Base-by-base conservation (phyloP, 2,113 vertebrate species). In the Solea solea region DNA sequence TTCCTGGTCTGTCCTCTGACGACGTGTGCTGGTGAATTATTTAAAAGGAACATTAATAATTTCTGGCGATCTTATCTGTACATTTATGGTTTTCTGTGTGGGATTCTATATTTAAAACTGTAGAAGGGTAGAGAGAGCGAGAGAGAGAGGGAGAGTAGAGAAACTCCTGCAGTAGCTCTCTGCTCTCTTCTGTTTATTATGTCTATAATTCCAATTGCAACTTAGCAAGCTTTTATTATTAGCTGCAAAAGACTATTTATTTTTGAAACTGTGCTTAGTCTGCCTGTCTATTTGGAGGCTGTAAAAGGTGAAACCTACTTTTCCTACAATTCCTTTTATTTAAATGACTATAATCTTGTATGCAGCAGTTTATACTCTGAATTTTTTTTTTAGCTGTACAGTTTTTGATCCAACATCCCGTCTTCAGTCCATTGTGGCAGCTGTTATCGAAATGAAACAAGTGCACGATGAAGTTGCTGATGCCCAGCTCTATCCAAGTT, bases 81-180 rank as follows among this genome's bases (percentile, higher is more conserved):
- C 69, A 64, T 86, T 74, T 85, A 69, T 78, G 63, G 72, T 63
- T 68, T 68, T 68, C 83, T 86, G 73, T 87, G 86, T 78, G 70
- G 72, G 67, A 65, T 75, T 89, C 93, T 93, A 92, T 89, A 91
- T 93, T 92, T 93, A 92, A 91, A 82, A 69, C 72, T 13, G 14
- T 42, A 39, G 51, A 57, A 51, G 62, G 59, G 80, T 64, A 25
- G 66, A 72, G 65, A 62, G 56, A 59, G 59, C 80, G 62, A 25
- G 66, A 72, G 65, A 62, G 56, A 59, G 59, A 81, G 62, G n/a
- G 66, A 73, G 65, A 10, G 62, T 34, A 63, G 51, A 52, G 58
- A 68, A 62, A 42, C 28, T 13, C 21, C 56, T 54, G 16, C 54
- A 58, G 59, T 28, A 76, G 8, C 53, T 39, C 40, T 46, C 1